A percentile compares a stretch with the other conserved stretches of the same genome.
These are phyloP conservation scores for Panopea generosa DNA, from an alignment of 2,888 invertebrate species.

Conservation along the genomic window DNA sequence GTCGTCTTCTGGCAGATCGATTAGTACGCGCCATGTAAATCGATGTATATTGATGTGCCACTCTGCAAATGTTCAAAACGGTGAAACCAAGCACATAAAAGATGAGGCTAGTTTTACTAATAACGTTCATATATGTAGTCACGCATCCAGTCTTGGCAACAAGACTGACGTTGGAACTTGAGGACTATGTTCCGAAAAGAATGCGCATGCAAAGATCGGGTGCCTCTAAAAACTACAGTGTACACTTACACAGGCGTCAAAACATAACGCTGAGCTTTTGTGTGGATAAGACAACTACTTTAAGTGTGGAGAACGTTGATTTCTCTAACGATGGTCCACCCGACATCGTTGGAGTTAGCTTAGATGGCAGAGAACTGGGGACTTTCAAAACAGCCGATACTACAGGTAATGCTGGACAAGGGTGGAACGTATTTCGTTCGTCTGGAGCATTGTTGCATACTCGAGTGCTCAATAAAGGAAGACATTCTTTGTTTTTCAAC, in stretches of 20 bases:
- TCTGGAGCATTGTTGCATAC: conserved; percentile 28
- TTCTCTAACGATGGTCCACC: conserved; percentile 57
- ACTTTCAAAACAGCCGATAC: conserved; percentile 16
- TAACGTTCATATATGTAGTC: no score
- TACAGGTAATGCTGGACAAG: conserved; percentile 37
- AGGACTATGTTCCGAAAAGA: conserved; percentile 35
- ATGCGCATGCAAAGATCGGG: conserved; percentile 48
- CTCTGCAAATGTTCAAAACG: no score
- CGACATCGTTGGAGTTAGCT: conserved; percentile 19
- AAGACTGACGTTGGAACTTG: conserved; percentile 46
- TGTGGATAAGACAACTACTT: conserved; percentile 24
- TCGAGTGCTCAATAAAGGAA: conserved; percentile 36
- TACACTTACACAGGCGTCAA: conserved; percentile 38
- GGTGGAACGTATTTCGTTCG: conserved; percentile 60
- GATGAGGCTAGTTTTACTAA: no score
- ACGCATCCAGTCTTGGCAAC: no score
- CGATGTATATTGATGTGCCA: no score
- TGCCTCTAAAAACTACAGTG: conserved; percentile 52
- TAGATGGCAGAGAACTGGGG: conserved; percentile 40
- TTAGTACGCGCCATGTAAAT: no score
- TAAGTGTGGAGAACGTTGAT: conserved; percentile 32
- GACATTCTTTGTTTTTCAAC: conserved; percentile 47
- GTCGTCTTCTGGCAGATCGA: no score
- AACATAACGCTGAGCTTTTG: conserved; percentile 53
- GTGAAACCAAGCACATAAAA: no score